Evolutionary conservation across 2,113 vertebrate species (phyloP).

Genomic region (Aldabrachelys gigantea): DNA sequence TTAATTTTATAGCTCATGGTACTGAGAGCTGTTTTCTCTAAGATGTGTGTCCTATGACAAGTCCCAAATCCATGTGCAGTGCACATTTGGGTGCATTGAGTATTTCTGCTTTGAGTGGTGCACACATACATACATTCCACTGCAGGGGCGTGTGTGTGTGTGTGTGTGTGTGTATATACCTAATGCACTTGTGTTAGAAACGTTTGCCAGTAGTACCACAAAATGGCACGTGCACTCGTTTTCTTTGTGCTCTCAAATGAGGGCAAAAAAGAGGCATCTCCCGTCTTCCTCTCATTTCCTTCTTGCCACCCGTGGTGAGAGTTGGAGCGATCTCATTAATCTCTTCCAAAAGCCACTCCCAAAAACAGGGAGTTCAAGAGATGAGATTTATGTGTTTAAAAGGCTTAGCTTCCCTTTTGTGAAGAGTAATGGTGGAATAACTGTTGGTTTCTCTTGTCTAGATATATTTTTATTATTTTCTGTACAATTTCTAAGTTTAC

Average conservation of each 20-base stretch:
- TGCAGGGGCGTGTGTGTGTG: no score
- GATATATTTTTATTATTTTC: background rate
- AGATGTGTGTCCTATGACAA: background rate
- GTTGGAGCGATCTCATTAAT: no score
- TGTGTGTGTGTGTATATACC: no score
- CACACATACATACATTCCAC: no score
- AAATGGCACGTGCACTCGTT: no score
- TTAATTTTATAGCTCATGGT: background rate
- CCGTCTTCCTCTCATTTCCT: no score
- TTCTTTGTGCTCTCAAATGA: no score
- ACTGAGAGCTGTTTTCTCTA: background rate
- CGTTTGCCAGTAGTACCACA: no score
- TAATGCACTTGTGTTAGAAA: no score
- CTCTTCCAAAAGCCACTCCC: background rate
- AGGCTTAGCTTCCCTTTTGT: background rate
- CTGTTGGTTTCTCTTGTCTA: background rate
- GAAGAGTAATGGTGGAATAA: background rate
- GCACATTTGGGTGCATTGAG: background rate
- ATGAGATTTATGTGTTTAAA: background rate
- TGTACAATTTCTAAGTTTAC: background rate
- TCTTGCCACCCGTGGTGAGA: no score
- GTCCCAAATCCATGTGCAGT: background rate
- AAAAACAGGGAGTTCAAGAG: background rate
- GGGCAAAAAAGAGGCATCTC: no score
- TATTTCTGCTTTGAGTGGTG: background rate